Evolutionary conservation across 2,888 invertebrate genomes (phyloP).

Genomic region (Yponomeuta cagnagella): DNA sequence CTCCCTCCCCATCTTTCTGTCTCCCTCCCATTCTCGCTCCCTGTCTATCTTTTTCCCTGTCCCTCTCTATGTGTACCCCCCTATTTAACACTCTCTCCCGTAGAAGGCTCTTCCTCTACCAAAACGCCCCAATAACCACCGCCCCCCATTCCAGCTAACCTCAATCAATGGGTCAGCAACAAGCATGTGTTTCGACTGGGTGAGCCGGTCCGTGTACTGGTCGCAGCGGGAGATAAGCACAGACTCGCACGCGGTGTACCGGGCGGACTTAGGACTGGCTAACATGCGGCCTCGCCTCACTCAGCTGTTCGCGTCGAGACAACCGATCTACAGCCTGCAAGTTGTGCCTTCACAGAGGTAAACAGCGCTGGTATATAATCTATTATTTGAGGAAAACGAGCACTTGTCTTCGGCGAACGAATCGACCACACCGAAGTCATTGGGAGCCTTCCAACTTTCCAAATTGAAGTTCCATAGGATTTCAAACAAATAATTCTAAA

Average conservation of each 20-base stretch:
- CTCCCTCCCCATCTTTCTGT: too few relatives aligned
- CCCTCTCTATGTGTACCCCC: too few relatives aligned
- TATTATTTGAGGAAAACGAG: too few relatives aligned
- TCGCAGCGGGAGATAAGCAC: slow-evolving; percentile 76
- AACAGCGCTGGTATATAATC: background rate
- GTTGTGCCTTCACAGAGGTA: slow-evolving; percentile 85
- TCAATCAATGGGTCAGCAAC: slow-evolving; percentile 67
- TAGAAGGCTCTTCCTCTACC: too few relatives aligned
- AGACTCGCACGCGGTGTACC: slow-evolving; percentile 74
- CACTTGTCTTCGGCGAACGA: too few relatives aligned
- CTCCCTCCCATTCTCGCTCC: too few relatives aligned
- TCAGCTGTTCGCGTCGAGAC: slow-evolving; percentile 72
- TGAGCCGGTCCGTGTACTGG: slow-evolving; percentile 89
- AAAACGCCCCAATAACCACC: background rate
- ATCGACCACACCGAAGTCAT: too few relatives aligned
- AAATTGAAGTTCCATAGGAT: too few relatives aligned
- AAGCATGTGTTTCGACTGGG: slow-evolving; percentile 90
- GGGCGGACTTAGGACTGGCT: slow-evolving; percentile 79
- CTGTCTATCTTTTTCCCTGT: too few relatives aligned
- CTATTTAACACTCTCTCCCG: too few relatives aligned
- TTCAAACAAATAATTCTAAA: too few relatives aligned
- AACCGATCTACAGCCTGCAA: slow-evolving; percentile 80
- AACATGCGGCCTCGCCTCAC: slow-evolving; percentile 70
- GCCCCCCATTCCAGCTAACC: slow-evolving; percentile 38
- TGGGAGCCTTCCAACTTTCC: too few relatives aligned